Base-by-base conservation (phyloP, 2,113 vertebrate species). In the Apeltes quadracus region DNA sequence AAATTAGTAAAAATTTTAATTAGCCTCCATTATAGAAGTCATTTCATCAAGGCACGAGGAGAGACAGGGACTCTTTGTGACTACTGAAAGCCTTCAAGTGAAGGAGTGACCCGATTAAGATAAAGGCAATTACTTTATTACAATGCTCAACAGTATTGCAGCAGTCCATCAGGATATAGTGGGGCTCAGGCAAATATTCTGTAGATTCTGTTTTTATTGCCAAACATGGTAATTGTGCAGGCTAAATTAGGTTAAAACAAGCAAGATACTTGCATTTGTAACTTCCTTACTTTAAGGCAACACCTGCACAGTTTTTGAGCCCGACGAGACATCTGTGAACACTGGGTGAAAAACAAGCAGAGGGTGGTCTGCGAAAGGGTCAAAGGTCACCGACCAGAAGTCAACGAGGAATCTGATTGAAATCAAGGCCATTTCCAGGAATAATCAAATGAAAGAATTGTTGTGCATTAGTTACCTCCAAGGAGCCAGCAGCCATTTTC, bases 1-100 rank as follows among this genome's bases (percentile, higher is more conserved):
- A 84, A 85, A 81, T 79, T 72, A 71, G 73, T 71, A 61, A 36
- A 51, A 55, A 71, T 88, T 90, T 86, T 89, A 89, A 90, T 90
- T 90, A 89, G 82, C 80, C 61, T 80, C 69, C 75, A 80, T 80
- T 78, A 75, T 59, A 22, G 62, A 83, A 81, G 69, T 53, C 9
- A 82, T 76, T 83, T 82, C 53, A 73, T 51, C 36, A 67, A 51
- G 67, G 68, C 59, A 34, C 34, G 72, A 67, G 29, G 66, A 43
- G 20, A 61, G 64, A 44, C 36, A 2, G 44, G 11, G 22, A 53
- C 56, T 23, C 76, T 65, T 50, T 50, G 51, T 39, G 43, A 69
- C 72, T 10, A 10, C n/a, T 25, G 56, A 68, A 51, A 68, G 58
- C 43, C 39, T 46, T 73, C 43, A 29, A 63, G 43, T 50, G 22